Base-by-base conservation (phyloP, 2,888 invertebrate species). In the Anthophora plumipes region DNA sequence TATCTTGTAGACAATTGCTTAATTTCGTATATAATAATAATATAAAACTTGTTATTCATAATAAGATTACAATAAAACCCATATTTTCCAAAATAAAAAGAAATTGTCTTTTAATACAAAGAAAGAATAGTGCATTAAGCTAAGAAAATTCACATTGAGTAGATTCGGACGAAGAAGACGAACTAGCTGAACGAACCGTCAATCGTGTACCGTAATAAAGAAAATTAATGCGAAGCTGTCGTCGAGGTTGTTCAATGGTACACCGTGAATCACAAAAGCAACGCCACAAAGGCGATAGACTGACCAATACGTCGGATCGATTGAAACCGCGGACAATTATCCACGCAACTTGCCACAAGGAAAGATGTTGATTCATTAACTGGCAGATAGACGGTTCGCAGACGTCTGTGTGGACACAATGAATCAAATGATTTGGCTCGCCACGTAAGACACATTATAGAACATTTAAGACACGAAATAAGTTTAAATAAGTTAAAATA, bases 331-430 rank as follows among this genome's bases (percentile, higher is more conserved):
- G 50, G 20, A 59, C 52, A 71, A 71, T 77, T 66, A 59, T 52
- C 66, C 17, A 43, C 31, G 37, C 50, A 52, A n/a, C 12, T 64
- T 25, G 2, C 64, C 54, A 17, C 72, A 39, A 66, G 50, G 52
- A 67, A 77, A 66, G 77, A 77, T 72, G 66, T 60, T 72, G 77
- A 72, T 60, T 77, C 77, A 72, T 61, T 60, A 63, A 74, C 12
- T 25, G 31, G 39, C 31, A 11, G 37, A 48, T 48, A 67, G 73
- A 77, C 73, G 55, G 48, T 37, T 73, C 31, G 67, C 50, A 66
- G 77, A 66, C 72, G 50, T 20, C 22, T 1, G 48, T 22, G 31
- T 31, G 46, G 50, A 22, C 59, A 52, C 59, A 60, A 48, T 50
- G 68, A 74, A 52, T 64, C 22, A 8, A 43, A 12, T 20, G 17